Conservation (phyloP, 2,888 invertebrate species). For the Axea sp. region DNA sequence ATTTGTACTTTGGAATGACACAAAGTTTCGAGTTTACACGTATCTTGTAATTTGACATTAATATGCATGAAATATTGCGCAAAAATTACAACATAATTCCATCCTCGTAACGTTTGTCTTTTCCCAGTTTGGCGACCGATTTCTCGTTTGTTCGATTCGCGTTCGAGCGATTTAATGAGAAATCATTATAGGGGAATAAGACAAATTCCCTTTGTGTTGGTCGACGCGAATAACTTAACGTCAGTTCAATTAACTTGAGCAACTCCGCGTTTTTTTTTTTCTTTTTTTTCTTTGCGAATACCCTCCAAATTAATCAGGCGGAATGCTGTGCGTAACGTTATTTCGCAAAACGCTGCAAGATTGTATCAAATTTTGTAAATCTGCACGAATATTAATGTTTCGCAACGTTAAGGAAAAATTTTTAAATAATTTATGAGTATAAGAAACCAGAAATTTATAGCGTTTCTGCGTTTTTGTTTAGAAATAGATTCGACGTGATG, state of each 20-base stretch:
- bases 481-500: slow-evolving; percentile 35
- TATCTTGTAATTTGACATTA: too few relatives aligned
- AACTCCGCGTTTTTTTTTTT: slow-evolving; percentile 36
- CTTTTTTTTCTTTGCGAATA: background rate
- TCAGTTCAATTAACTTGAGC: slow-evolving; percentile 50
- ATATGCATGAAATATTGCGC: slow-evolving; percentile 32
- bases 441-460: too few relatives aligned
- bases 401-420: too few relatives aligned
- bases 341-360: too few relatives aligned
- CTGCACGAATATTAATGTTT: too few relatives aligned
- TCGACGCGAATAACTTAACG: slow-evolving; percentile 53
- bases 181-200: slow-evolving; percentile 52
- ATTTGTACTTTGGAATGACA: too few relatives aligned
- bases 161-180: slow-evolving; percentile 57
- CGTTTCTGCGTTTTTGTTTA: slow-evolving; percentile 17
- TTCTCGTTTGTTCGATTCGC: slow-evolving; percentile 62
- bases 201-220: slow-evolving; percentile 57
- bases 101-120: slow-evolving; percentile 67
- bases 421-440: too few relatives aligned
- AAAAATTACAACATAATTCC: slow-evolving; percentile 46
- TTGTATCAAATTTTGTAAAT: too few relatives aligned
- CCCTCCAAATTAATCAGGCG: slow-evolving; percentile 33
- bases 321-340: too few relatives aligned
- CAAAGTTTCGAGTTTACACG: too few relatives aligned
- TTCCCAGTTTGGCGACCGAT: slow-evolving; percentile 65